phyloP scores from a whole-genome alignment of 2,113 vertebrate genomes.

The Chionis minor region DNA sequence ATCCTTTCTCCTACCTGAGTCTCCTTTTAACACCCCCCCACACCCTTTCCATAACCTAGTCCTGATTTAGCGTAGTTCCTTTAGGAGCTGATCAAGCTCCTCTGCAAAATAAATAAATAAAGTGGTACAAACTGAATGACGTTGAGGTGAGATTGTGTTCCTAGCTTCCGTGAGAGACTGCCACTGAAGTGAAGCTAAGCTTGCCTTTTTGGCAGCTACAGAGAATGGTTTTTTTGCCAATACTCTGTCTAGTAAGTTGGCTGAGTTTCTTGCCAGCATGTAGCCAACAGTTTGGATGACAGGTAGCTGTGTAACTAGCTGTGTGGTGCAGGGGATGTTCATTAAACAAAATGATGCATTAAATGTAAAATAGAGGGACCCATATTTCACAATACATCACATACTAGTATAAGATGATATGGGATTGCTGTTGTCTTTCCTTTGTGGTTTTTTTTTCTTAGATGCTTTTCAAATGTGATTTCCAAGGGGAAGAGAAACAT shows the following conservation, averaged over 20 bases:
- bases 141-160: not conserved
- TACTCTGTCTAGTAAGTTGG: constrained; percentile 15
- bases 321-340: not conserved
- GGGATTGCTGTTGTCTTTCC: constrained; percentile 35
- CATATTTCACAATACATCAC: not conserved
- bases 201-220: not conserved
- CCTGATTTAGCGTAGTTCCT: not conserved
- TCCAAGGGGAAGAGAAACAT: not conserved
- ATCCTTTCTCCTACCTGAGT: not conserved
- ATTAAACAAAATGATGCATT: not conserved
- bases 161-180: not conserved
- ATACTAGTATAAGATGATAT: not conserved
- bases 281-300: not conserved
- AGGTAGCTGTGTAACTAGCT: not conserved
- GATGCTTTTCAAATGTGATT: not conserved
- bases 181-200: not conserved
- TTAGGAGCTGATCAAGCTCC: not conserved
- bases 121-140: not conserved
- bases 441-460: not conserved
- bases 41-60: not conserved
- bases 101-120: not conserved
- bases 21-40: not conserved
- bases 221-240: not conserved
- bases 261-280: not conserved
- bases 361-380: not conserved